Percentiles rank a stretch among this genome's conserved stretches.
These are phyloP conservation scores for Thalassophryne amazonica DNA, from an alignment of 2,797 vertebrate species.

Conservation along the genomic window DNA sequence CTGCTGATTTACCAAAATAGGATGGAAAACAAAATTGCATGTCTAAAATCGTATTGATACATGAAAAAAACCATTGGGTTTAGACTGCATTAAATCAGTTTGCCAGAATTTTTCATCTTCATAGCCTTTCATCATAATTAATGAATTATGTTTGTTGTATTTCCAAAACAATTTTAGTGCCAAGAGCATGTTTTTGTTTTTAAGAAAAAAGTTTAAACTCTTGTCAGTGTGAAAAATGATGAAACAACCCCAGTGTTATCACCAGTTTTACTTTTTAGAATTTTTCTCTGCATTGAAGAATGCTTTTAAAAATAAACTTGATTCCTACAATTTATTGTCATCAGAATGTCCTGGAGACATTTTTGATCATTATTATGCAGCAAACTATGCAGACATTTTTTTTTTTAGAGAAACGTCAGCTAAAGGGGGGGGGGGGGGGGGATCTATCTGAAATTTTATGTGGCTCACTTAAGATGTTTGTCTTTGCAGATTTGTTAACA, in stretches of 20 bases:
- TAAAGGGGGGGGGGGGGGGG: too few species aligned
- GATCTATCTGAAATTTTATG: not conserved
- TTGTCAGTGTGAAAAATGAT: not conserved
- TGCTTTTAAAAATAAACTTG: not conserved
- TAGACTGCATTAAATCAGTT: constrained; percentile 41
- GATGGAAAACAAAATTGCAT: too few species aligned
- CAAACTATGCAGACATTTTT: not conserved
- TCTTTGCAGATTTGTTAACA: not conserved
- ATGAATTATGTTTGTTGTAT: not conserved
- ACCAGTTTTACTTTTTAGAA: not conserved
- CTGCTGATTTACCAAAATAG: too few species aligned
- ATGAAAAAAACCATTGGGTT: constrained; percentile 6
- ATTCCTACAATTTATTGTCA: not conserved
- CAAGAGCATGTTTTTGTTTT: not conserved
- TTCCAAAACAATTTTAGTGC: not conserved
- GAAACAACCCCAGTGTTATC: not conserved
- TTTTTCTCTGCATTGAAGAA: not conserved
- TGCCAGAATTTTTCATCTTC: constrained; percentile 26
- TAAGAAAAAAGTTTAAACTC: not conserved
- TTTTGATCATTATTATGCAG: constrained; percentile 5
- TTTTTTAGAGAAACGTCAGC: too few species aligned
- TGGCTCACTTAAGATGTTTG: not conserved
- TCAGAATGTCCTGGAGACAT: not conserved
- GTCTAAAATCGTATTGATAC: constrained; percentile 2
- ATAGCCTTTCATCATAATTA: constrained; percentile 1